Conservation (phyloP, 2,113 vertebrate genomes). For the Asarcornis scutulata region DNA sequence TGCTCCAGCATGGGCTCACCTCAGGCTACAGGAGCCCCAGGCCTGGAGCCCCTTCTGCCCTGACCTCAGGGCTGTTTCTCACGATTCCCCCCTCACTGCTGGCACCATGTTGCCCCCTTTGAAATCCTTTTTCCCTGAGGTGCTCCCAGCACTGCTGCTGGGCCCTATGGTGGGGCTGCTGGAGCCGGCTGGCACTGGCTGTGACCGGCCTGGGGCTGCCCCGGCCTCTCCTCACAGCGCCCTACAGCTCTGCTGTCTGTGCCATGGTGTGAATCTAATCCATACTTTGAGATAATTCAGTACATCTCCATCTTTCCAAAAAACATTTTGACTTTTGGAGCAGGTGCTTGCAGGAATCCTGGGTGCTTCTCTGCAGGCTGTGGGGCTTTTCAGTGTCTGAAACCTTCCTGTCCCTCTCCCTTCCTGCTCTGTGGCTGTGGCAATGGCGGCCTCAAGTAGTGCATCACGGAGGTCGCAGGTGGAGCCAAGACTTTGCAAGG, state of each 20-base stretch:
- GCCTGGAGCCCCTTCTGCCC: not conserved
- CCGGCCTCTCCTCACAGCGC: not conserved
- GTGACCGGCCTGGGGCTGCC: too few species aligned
- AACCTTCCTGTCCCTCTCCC: not conserved
- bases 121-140: not conserved
- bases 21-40: not conserved
- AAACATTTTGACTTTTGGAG: not conserved
- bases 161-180: rapidly evolving
- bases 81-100: not conserved
- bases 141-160: rapidly evolving
- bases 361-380: rapidly evolving
- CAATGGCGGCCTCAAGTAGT: rapidly evolving
- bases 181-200: not conserved
- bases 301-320: not conserved
- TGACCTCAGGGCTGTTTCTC: not conserved
- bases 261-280: rapidly evolving
- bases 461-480: not conserved
- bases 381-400: not conserved
- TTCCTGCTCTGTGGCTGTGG: not conserved
- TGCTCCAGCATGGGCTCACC: not conserved
- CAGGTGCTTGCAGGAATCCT: rapidly evolving
- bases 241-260: not conserved
- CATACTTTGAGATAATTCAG: not conserved
- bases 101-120: not conserved
- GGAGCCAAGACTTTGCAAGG: not conserved